Evolutionary conservation across 1,140 invertebrate species (phyloP).

Genomic region (Gerris buenoi): DNA sequence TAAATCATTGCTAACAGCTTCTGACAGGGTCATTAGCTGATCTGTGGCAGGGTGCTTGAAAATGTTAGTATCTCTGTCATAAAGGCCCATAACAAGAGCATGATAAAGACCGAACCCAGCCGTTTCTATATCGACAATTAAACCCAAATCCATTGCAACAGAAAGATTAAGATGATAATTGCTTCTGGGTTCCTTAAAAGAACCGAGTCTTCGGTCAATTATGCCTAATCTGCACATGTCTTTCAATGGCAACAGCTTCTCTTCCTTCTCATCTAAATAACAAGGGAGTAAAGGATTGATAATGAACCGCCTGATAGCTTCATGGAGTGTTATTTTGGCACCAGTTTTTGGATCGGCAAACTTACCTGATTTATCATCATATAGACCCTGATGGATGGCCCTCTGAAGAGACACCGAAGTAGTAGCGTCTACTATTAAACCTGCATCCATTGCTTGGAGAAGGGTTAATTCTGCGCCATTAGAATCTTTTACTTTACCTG

Average conservation of each 20-base stretch:
- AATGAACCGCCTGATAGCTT: conserved; percentile 55
- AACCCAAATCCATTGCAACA: conserved; percentile 54
- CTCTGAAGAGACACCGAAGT: conserved; percentile 69
- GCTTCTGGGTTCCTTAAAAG: conserved; percentile 55
- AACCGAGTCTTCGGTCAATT: conserved; percentile 63
- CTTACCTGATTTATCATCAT: conserved; percentile 51
- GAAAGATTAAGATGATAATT: conserved; percentile 47
- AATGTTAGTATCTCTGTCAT: conserved; percentile 44
- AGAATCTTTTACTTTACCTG: conserved; percentile 49
- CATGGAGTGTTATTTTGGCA: conserved; percentile 55
- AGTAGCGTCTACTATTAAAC: conserved; percentile 62
- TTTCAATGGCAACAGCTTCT: conserved; percentile 49
- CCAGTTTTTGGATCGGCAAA: conserved; percentile 66
- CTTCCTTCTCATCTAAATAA: conserved; percentile 56
- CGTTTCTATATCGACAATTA: conserved; percentile 72
- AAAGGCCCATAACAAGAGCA: conserved; percentile 64
- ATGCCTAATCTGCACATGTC: conserved; percentile 66
- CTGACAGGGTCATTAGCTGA: conserved; percentile 56
- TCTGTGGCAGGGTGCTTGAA: conserved; percentile 71
- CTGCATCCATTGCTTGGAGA: conserved; percentile 61
- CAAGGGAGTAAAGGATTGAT: conserved; percentile 64
- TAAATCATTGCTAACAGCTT: conserved; percentile 61
- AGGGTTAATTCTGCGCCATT: conserved; percentile 52
- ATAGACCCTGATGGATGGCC: conserved; percentile 69
- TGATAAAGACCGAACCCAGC: conserved; percentile 68